Evolutionary conservation across 2,113 vertebrate species (phyloP).

Genomic region (Gobius niger): DNA sequence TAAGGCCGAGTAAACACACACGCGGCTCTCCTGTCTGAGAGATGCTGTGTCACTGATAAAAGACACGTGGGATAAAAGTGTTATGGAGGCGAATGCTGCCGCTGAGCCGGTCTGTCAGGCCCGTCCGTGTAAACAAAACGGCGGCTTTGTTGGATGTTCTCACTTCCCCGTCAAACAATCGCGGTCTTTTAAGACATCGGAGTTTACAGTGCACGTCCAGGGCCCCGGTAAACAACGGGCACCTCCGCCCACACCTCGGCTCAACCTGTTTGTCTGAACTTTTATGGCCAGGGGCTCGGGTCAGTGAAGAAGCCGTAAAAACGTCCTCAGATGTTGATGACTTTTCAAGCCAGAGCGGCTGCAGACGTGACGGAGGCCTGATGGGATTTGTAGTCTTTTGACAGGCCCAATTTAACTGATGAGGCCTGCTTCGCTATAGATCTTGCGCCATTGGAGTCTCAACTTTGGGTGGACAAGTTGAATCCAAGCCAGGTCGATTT

Average conservation of each 20-base stretch:
- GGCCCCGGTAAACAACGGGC: constrained; percentile 48
- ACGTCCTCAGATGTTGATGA: constrained; percentile 71
- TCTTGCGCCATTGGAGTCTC: too few relatives aligned
- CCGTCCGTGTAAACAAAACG: constrained; percentile 18
- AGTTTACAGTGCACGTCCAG: constrained; percentile 35
- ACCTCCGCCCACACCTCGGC: constrained; percentile 38
- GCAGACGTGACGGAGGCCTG: constrained; percentile 50
- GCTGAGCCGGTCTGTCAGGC: constrained; percentile 28
- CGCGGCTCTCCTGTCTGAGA: background rate
- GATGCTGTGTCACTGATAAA: constrained; percentile 11
- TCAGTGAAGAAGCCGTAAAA: constrained; percentile 72
- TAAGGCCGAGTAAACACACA: constrained; percentile 3
- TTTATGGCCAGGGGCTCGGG: constrained; percentile 67
- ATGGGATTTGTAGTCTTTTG: constrained; percentile 58
- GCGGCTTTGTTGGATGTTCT: constrained; percentile 29
- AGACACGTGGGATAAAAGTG: constrained; percentile 19
- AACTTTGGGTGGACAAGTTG: too few relatives aligned
- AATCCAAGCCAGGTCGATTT: too few relatives aligned
- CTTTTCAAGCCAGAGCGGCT: constrained; percentile 69
- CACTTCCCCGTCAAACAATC: constrained; percentile 45
- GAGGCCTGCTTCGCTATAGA: constrained; percentile 12
- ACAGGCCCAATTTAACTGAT: constrained; percentile 45
- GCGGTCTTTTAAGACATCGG: constrained; percentile 27
- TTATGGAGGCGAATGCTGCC: constrained; percentile 20
- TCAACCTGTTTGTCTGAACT: constrained; percentile 59